Conservation (phyloP, 2,888 invertebrate species). For the Sisyra terminalis region DNA sequence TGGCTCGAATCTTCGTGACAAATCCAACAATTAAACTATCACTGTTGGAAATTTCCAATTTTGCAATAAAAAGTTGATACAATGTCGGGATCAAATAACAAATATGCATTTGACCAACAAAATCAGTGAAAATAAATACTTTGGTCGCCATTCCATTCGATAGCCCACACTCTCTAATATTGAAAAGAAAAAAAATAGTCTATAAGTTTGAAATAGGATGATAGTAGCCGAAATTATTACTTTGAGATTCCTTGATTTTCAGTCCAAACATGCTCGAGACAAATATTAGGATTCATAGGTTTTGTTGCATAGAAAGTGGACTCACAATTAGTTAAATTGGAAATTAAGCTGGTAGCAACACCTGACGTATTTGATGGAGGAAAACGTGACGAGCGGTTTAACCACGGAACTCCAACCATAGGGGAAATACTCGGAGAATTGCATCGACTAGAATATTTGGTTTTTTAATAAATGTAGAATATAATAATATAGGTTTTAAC, state of each 20-base stretch:
- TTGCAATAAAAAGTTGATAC: conserved; percentile 48
- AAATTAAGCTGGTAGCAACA: neutral
- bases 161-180: conserved; percentile 3
- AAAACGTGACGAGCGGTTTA: conserved; percentile 18
- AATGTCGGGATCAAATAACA: conserved; percentile 55
- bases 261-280: conserved; percentile 81
- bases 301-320: conserved; percentile 29
- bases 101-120: conserved; percentile 69
- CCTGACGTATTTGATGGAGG: conserved; percentile 1
- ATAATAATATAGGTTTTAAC: conserved; percentile 14
- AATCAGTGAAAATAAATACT: conserved; percentile 71
- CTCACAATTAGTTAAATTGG: neutral
- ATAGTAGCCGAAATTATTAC: conserved; percentile 2
- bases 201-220: neutral
- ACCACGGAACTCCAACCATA: conserved; percentile 19
- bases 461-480: neutral
- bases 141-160: conserved; percentile 39
- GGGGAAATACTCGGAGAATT: conserved; percentile 27
- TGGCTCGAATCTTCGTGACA: conserved; percentile 54
- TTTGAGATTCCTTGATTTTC: conserved; percentile 34
- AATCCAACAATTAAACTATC: conserved; percentile 61
- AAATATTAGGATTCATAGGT: conserved; percentile 69
- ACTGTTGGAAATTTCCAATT: conserved; percentile 46
- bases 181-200: neutral
- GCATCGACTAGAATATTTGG: conserved; percentile 29